Evolutionary conservation across 2,113 vertebrate genomes (phyloP).

Genomic region (Corynorhinus townsendii): DNA sequence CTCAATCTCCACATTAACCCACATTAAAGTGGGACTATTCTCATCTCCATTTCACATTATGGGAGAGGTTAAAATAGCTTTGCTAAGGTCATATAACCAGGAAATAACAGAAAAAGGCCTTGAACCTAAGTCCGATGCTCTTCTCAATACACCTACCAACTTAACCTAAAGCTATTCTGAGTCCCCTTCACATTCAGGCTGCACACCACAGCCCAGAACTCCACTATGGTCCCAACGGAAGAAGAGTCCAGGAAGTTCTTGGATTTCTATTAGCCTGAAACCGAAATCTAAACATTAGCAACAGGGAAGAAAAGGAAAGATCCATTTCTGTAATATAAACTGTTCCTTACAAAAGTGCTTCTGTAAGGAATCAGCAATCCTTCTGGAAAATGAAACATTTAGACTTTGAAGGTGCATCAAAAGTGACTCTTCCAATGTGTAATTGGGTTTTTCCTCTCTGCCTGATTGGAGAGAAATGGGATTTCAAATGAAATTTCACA

Average conservation of each 20-base stretch:
- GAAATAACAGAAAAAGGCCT: neutral
- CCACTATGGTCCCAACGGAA: neutral
- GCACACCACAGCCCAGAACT: neutral
- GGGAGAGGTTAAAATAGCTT: neutral
- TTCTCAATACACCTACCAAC: neutral
- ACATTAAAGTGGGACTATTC: neutral
- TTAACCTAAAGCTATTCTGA: neutral
- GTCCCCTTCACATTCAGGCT: neutral
- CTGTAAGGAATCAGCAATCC: neutral
- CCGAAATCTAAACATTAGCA: neutral
- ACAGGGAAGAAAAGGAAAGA: neutral
- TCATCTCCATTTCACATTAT: neutral
- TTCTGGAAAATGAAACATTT: conserved; percentile 22
- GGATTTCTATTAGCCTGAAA: neutral
- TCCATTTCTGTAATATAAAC: neutral
- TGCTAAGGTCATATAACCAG: neutral
- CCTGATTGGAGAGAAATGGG: neutral
- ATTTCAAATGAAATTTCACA: neutral
- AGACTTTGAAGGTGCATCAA: neutral
- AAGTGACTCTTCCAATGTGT: neutral
- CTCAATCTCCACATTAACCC: neutral
- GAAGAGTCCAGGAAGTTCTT: neutral
- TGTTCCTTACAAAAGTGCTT: neutral
- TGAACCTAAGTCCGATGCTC: neutral
- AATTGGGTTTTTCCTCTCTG: neutral